These are phyloP conservation scores for Ornithorhynchus anatinus DNA, from an alignment of 2,113 vertebrate genomes.

Conservation along the genomic window DNA sequence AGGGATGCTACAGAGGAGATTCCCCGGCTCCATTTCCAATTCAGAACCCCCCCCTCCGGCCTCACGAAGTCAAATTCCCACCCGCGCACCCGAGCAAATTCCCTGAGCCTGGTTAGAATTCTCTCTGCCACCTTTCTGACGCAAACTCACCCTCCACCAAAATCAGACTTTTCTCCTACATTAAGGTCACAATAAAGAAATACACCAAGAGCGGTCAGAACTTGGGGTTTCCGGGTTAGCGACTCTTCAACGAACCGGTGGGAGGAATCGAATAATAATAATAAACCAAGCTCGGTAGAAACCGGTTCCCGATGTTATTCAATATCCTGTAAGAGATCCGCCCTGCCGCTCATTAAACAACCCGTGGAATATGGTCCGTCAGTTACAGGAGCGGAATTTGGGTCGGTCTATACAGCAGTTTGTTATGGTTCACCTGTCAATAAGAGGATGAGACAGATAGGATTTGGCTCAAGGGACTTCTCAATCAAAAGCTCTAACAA, in stretches of 20 bases:
- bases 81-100: not conserved
- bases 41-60: not conserved
- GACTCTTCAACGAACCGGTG: not conserved
- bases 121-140: not conserved
- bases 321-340: not conserved
- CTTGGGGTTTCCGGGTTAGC: not conserved
- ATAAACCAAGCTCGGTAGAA: not conserved
- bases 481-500: constrained; percentile 1
- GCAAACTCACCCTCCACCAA: not conserved
- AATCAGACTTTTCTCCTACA: constrained; percentile 26
- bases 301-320: not conserved
- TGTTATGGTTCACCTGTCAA: constrained; percentile 15
- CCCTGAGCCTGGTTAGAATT: not conserved
- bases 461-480: constrained; percentile 8
- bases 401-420: not conserved
- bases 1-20: no score
- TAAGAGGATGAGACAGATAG: constrained; percentile 12
- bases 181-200: constrained; percentile 13
- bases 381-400: constrained; percentile 22
- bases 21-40: no score
- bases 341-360: not conserved
- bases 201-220: not conserved
- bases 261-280: not conserved
- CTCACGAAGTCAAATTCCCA: not conserved
- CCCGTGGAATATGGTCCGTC: not conserved